phyloP scores from a whole-genome alignment of 1,140 invertebrate genomes.

The Dufourea novaeangliae region DNA sequence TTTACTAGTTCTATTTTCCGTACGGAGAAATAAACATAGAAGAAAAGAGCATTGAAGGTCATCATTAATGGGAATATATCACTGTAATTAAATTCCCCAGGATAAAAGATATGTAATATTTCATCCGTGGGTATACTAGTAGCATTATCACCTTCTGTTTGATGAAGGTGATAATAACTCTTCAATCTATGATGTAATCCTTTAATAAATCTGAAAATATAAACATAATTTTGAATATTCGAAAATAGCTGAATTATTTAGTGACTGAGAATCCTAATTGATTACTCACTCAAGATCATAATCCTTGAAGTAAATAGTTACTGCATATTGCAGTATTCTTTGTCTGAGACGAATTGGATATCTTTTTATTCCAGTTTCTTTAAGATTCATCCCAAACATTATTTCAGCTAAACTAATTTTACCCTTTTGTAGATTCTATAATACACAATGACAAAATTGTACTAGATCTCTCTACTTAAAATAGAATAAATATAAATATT shows the following conservation, averaged over 20 bases:
- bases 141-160: conserved; percentile 77
- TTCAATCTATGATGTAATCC: conserved; percentile 88
- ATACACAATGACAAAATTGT: conserved; percentile 26
- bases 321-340: conserved; percentile 93
- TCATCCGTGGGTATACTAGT: conserved; percentile 74
- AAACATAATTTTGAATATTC: neutral
- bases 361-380: conserved; percentile 93
- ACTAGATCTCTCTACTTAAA: neutral
- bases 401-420: conserved; percentile 94
- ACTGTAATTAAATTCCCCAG: conserved; percentile 92
- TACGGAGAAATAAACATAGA: conserved; percentile 97
- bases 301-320: conserved; percentile 93
- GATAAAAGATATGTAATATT: conserved; percentile 91
- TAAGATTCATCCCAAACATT: conserved; percentile 94
- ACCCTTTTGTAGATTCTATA: conserved; percentile 87
- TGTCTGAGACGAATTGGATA: conserved; percentile 92
- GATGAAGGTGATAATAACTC: conserved; percentile 87
- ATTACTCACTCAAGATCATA: conserved; percentile 87
- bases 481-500: neutral
- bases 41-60: conserved; percentile 92
- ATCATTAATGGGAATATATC: conserved; percentile 93
- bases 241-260: neutral
- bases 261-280: neutral
- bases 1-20: conserved; percentile 96
- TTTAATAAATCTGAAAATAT: conserved; percentile 87